Evolutionary conservation across 2,113 vertebrate genomes (phyloP), one percentile per base, ranked within the genome.

Genomic region (Myrmophylax atrothorax): DNA sequence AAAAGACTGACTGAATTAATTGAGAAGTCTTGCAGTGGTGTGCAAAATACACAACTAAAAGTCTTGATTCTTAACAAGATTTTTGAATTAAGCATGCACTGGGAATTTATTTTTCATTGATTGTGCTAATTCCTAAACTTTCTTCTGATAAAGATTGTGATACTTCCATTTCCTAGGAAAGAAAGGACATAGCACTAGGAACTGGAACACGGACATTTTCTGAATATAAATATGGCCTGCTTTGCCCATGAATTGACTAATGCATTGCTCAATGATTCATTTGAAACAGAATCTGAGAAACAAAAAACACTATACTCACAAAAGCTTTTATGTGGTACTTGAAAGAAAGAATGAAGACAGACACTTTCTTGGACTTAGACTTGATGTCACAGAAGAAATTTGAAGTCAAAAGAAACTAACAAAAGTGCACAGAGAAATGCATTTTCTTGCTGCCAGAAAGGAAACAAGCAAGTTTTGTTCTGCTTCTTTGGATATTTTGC

Each of bases 401-500:
- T 31, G 28, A 77, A 83, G 25, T 33, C 1, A 4, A 83, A 84
- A 87, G 31, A 78, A 89, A 66, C 42, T 75, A 63, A 40, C 6
- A 49, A 29, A 67, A 87, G 9, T 53, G 68, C 28, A 17, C 44
- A 59, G n/a, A 28, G 28, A 92, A 83, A 70, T 26, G 20, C 25
- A 58, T 60, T 84, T 84, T 87, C 58, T 84, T 80, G 42, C 44
- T 85, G 62, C 74, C 50, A 60, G 69, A 66, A 96, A 78, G 64
- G 76, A 85, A 90, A 85, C 26, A 77, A 52, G 31, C 35, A 67
- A 40, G 53, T 84, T 89, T 77, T 96, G 72, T 93, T 90, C 69
- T 77, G n/a, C 46, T 20, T 75, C 35, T 81, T 67, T 29, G 25
- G 17, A 82, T 88, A 59, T 53, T 83, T 52, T 87, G 70, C 20